Base-by-base conservation (phyloP, 1,140 invertebrate species). In the Oscheius sp. region DNA sequence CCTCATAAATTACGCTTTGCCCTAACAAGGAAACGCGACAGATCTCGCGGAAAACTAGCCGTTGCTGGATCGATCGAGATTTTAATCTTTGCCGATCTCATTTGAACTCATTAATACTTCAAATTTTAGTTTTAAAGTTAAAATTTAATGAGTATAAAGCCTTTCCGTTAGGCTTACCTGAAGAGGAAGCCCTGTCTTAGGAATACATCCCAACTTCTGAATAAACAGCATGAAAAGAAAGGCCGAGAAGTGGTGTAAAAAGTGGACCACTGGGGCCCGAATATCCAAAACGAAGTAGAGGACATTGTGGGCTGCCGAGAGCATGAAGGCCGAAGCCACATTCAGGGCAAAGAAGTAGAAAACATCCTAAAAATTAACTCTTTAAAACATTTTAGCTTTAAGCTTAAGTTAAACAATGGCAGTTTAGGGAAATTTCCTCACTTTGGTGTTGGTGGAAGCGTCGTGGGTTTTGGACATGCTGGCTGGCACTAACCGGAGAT, bases 221-320 rank as follows among this genome's bases (percentile, higher is more conserved):
- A 68, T 64, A 2, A 75, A 36, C 28, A 61, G 38, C 36, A 76
- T 34, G 35, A 76, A 68, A 52, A 31, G 29, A 26, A 75, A 76
- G 0, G 71, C 64, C 38, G 62, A 68, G 18, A 73, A 73, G 38
- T 68, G 66, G 15, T 76, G 72, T 23, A 77, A n/a, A 23, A 75
- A 76, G 28, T 77, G 62, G 2, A 77, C 55, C 7, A 77, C 52
- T 3, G 74, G 65, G n/a, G 64, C 28, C n/a, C 74, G 52, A 23
- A 76, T 42, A 34, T 76, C 75, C 26, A 76, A 32, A 23, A 76
- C 75, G 38, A 75, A 74, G 36, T 58, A 76, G 15, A 76, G 59
- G 15, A 73, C 72, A 69, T 76, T 76, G 23, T 74, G 71, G 38
- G 75, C 75, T 1, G 75, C 75, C 1, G 75, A 75, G n/a, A 68